These are phyloP conservation scores for Anguilla rostrata DNA, from an alignment of 2,113 vertebrate species.

Conservation along the genomic window DNA sequence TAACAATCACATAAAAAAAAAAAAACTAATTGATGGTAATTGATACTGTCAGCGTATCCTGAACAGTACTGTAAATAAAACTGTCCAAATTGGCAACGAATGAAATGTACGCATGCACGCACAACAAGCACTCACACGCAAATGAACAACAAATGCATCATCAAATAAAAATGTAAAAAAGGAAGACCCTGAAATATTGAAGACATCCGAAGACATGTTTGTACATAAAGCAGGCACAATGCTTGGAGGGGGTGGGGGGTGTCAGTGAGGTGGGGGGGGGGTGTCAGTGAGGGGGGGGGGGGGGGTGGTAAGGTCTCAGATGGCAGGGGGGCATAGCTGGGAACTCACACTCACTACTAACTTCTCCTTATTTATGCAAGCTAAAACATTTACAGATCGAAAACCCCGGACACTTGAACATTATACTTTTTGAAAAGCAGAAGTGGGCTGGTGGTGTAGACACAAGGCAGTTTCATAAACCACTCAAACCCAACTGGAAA, in stretches of 20 bases:
- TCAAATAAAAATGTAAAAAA: constrained; percentile 35
- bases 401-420: constrained; percentile 63
- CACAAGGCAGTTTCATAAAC: constrained; percentile 56
- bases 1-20: constrained; percentile 15
- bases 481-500: constrained; percentile 55
- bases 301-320: constrained; percentile 51
- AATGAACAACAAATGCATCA: constrained; percentile 22
- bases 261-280: constrained; percentile 44
- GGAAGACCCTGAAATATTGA: constrained; percentile 50
- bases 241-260: constrained; percentile 50
- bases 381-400: constrained; percentile 48
- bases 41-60: constrained; percentile 44
- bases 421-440: constrained; percentile 59
- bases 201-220: constrained; percentile 27
- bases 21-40: not conserved
- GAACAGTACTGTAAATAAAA: constrained; percentile 38
- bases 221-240: constrained; percentile 36
- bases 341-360: constrained; percentile 54
- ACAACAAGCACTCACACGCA: not conserved
- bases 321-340: constrained; percentile 60
- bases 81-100: constrained; percentile 26
- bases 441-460: constrained; percentile 59
- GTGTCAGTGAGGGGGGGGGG: constrained; percentile 44
- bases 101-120: not conserved
- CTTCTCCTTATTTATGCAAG: constrained; percentile 43